Evolutionary conservation across 2,888 invertebrate genomes (phyloP).

Genomic region (Darwinula stevensoni): DNA sequence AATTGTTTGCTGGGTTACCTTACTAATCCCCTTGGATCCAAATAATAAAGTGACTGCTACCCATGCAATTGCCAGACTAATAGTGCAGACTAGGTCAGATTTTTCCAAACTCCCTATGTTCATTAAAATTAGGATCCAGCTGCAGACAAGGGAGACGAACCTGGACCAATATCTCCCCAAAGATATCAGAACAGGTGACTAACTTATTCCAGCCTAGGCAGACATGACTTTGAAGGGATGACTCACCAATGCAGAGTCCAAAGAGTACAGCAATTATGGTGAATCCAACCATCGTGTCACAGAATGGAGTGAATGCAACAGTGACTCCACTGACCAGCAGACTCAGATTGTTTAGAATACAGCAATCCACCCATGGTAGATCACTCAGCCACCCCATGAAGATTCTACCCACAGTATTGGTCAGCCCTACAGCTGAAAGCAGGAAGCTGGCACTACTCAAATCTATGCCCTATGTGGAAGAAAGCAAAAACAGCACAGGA

Average conservation of each 20-base stretch:
- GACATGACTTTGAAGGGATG: conserved; percentile 8
- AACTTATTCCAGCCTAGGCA: too few relatives aligned
- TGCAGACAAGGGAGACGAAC: too few relatives aligned
- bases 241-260: conserved; percentile 67
- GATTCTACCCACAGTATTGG: conserved; percentile 75
- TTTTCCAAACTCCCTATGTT: too few relatives aligned
- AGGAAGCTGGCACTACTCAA: conserved; percentile 16
- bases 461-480: conserved; percentile 51
- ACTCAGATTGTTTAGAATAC: conserved; percentile 74
- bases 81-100: too few relatives aligned
- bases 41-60: too few relatives aligned
- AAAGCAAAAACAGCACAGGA: too few relatives aligned
- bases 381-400: conserved; percentile 57
- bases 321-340: conserved; percentile 61
- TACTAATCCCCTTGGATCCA: too few relatives aligned
- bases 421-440: conserved; percentile 28
- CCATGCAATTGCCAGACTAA: too few relatives aligned
- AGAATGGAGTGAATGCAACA: conserved; percentile 55
- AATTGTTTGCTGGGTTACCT: too few relatives aligned
- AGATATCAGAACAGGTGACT: too few relatives aligned
- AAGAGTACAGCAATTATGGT: conserved; percentile 57
- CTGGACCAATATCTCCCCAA: too few relatives aligned
- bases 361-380: conserved; percentile 48
- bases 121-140: too few relatives aligned
- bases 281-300: conserved; percentile 39